Evolutionary conservation across 1,140 invertebrate species (phyloP).

Genomic region (Zaprionus lachaisei): DNA sequence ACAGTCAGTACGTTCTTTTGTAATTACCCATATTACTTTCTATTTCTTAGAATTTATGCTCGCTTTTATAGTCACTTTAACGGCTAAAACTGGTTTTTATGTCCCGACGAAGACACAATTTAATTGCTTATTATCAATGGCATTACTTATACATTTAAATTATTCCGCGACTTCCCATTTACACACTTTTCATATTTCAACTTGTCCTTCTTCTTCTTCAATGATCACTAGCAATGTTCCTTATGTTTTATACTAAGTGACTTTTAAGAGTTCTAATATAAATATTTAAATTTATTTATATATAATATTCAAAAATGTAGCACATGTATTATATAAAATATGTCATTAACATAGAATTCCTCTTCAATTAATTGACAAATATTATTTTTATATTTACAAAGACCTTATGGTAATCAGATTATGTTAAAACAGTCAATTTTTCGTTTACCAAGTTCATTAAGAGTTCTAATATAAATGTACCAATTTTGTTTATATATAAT

Average conservation of each 20-base stretch:
- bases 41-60: conserved; percentile 1
- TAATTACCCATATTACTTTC: conserved; percentile 1
- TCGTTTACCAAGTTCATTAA: neutral
- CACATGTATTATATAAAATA: no score
- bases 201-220: neutral
- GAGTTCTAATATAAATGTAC: no score
- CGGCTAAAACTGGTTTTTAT: neutral
- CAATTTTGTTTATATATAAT: no score
- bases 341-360: no score
- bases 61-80: neutral
- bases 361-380: no score
- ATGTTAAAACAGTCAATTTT: neutral
- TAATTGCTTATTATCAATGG: neutral
- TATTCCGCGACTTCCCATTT: neutral
- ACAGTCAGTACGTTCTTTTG: neutral
- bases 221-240: no score
- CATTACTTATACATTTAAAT: neutral
- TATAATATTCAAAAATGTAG: no score
- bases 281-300: no score
- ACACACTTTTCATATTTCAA: neutral
- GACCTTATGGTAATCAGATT: neutral
- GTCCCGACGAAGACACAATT: neutral
- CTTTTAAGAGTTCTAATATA: no score
- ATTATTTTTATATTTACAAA: neutral
- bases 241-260: no score